phyloP scores from a whole-genome alignment of 2,113 vertebrate genomes.

The Baryphthengus martii region DNA sequence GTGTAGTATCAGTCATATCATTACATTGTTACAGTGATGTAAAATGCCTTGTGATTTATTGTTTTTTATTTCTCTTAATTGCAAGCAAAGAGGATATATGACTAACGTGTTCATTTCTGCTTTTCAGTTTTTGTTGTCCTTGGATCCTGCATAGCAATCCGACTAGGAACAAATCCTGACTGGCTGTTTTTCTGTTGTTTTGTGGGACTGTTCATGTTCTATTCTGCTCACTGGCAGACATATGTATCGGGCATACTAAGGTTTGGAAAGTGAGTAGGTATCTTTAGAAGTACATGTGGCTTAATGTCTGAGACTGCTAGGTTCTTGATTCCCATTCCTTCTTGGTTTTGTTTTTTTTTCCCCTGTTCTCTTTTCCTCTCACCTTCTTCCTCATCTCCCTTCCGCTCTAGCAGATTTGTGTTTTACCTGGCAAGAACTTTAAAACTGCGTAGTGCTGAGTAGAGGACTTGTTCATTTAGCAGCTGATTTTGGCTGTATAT shows the following conservation, averaged over 20 bases:
- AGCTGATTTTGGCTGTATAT: not conserved
- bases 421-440: not conserved
- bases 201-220: conserved; percentile 95
- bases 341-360: not conserved
- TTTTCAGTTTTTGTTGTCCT: conserved; percentile 90
- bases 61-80: not conserved
- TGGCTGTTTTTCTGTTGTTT: conserved; percentile 96
- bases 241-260: conserved; percentile 93
- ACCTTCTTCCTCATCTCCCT: not conserved
- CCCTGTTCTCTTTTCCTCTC: not conserved
- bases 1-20: not conserved
- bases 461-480: not conserved
- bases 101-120: conserved; percentile 39
- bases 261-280: conserved; percentile 89
- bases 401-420: not conserved
- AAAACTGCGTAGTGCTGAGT: not conserved
- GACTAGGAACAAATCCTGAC: conserved; percentile 83
- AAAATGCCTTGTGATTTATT: not conserved
- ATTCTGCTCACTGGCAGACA: conserved; percentile 98
- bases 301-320: not conserved
- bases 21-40: not conserved
- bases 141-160: conserved; percentile 86
- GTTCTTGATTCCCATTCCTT: not conserved
- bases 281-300: not conserved
- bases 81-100: not conserved